phyloP scores from a whole-genome alignment of 1,140 invertebrate genomes.

The Pseudomyrmex sp. region DNA sequence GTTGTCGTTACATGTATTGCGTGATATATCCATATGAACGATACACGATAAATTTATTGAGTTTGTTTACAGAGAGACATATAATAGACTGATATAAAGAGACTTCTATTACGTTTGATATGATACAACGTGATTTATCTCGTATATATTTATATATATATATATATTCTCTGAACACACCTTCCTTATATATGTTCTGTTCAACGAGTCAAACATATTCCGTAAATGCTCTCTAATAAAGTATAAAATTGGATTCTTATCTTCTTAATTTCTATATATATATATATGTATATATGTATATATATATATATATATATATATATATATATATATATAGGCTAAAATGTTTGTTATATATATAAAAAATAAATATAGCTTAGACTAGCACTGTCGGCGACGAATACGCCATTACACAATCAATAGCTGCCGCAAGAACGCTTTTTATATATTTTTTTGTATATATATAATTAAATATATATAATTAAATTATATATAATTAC shows the following conservation, averaged over 20 bases:
- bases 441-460: slow-evolving; percentile 60
- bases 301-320: slow-evolving; percentile 1
- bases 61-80: slow-evolving; percentile 46
- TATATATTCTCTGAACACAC: slow-evolving; percentile 66
- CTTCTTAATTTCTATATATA: slow-evolving; percentile 45
- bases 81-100: slow-evolving; percentile 51
- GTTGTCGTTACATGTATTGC: slow-evolving; percentile 13
- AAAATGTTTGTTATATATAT: slow-evolving; percentile 73
- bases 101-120: slow-evolving; percentile 51
- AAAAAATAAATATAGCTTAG: slow-evolving; percentile 85
- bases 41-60: slow-evolving; percentile 56
- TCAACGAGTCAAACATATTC: slow-evolving; percentile 60
- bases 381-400: slow-evolving; percentile 82
- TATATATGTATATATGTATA: no score
- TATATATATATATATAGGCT: slow-evolving; percentile 31
- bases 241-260: slow-evolving; percentile 67
- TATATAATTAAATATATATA: slow-evolving; percentile 64
- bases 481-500: slow-evolving; percentile 74
- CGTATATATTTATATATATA: slow-evolving; percentile 15
- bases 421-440: slow-evolving; percentile 74
- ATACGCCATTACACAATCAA: slow-evolving; percentile 80
- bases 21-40: slow-evolving; percentile 37
- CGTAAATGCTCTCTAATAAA: slow-evolving; percentile 68
- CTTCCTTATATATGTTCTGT: slow-evolving; percentile 53
- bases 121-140: slow-evolving; percentile 53